Base-by-base conservation (phyloP, 2,888 invertebrate species). In the Drosophila subquinaria region DNA sequence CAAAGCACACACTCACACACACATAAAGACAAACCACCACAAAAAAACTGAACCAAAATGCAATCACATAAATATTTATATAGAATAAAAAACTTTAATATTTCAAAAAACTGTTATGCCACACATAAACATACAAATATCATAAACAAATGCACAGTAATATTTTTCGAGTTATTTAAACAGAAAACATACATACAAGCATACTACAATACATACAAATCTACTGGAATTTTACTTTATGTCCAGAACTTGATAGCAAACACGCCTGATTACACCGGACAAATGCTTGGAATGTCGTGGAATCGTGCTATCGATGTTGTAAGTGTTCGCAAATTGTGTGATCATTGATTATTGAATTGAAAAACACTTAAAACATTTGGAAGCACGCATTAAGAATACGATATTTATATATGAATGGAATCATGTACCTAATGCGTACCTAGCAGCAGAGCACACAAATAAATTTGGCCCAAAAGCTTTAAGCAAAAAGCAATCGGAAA, bases 381-480 rank as follows among this genome's bases (percentile, higher is more conserved):
- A 70, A 63, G 52, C 20, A 20, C 47, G 27, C 55, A 70, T 48
- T 53, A 42, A 45, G 17, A 35, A 35, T 36, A 43, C 11, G 30
- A 69, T 55, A 60, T 42, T 17, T 40, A 40, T 53, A 65, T 43
- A 33, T 33, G 6, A 52, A 48, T 17, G 23, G 33, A 82, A 73
- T 59, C 67, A 20, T 69, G 78, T 88, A 84, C 83, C 88, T 88
- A 66, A 30, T 52, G 70, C 57, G 77, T 85, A 83, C 78, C 85
- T 88, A 47, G 55, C 65, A 70, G 40, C 68, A 59, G 64, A 35
- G 45, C 53, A 57, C 30, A 52, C 70, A 42, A 47, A 48, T 48
- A 51, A 51, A 59, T 30, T 55, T 48, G 63, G 43, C 69, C 64
- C 71, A 51, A 60, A 51, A 67, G 74, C 80, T 79, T 76, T 79